Conservation (phyloP, 2,113 vertebrate species). For the Apus apus region DNA sequence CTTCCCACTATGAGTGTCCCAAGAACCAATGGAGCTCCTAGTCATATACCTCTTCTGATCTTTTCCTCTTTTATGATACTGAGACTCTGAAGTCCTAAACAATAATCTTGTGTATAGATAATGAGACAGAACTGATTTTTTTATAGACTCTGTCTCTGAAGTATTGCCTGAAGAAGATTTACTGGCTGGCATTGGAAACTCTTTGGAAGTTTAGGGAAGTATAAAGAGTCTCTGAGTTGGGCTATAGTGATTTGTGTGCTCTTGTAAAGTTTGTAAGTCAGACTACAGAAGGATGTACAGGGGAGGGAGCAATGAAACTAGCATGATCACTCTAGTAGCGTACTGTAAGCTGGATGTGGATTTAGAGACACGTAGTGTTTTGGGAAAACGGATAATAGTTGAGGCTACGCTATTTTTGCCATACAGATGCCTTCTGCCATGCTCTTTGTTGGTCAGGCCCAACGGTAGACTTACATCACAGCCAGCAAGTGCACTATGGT, state of each 20-base stretch:
- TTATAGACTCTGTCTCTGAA: not conserved
- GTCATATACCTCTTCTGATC: not conserved
- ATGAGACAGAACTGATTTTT: not conserved
- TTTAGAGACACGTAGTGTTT: not conserved
- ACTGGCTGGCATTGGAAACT: not conserved
- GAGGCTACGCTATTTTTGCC: not conserved
- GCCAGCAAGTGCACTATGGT: not conserved
- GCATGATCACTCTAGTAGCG: not conserved
- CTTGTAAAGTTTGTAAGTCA: not conserved
- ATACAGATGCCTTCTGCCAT: not conserved
- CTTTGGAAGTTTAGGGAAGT: not conserved
- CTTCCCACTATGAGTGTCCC: not conserved
- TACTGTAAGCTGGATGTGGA: not conserved
- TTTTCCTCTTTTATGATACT: not conserved
- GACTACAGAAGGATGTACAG: not conserved
- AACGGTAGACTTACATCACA: not conserved
- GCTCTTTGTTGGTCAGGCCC: not conserved
- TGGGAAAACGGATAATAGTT: not conserved
- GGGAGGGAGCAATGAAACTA: not conserved
- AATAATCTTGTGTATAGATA: not conserved
- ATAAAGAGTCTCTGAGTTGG: not conserved
- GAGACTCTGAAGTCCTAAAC: not conserved
- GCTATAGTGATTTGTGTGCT: not conserved
- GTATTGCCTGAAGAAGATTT: not conserved
- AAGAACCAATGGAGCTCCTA: not conserved